Percentiles rank a stretch among this genome's conserved stretches.
phyloP scores from a whole-genome alignment of 2,113 vertebrate species.

The Neolamprologus kungweensis region DNA sequence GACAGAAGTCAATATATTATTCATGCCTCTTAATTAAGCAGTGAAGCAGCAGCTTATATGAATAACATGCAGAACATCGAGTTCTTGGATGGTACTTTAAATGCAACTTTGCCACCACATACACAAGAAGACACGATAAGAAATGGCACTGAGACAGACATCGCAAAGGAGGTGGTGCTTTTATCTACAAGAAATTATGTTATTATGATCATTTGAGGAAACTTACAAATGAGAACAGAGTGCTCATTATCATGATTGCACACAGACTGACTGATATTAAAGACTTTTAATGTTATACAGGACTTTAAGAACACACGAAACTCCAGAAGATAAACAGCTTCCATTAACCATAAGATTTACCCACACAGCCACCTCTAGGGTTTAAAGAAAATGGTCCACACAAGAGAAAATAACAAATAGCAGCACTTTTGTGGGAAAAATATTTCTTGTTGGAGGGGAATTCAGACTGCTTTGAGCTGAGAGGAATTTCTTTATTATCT shows the following conservation, averaged over 20 bases:
- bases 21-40: constrained; percentile 41
- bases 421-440: background rate
- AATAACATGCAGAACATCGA: background rate
- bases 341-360: background rate
- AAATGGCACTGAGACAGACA: background rate
- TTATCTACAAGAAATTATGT: background rate
- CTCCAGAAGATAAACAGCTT: background rate
- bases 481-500: background rate
- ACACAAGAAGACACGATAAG: background rate
- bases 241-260: background rate
- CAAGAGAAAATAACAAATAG: background rate
- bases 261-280: background rate
- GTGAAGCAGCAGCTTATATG: constrained; percentile 17
- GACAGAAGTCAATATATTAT: constrained; percentile 22
- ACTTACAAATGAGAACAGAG: background rate
- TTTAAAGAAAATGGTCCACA: background rate
- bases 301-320: background rate
- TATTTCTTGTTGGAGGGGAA: background rate
- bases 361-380: background rate
- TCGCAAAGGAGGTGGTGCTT: background rate
- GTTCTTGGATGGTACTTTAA: constrained; percentile 1
- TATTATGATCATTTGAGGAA: background rate
- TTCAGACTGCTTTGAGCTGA: background rate
- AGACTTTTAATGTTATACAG: background rate
- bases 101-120: background rate